phyloP scores from a whole-genome alignment of 1,140 invertebrate species.

The Mamestra configurata region DNA sequence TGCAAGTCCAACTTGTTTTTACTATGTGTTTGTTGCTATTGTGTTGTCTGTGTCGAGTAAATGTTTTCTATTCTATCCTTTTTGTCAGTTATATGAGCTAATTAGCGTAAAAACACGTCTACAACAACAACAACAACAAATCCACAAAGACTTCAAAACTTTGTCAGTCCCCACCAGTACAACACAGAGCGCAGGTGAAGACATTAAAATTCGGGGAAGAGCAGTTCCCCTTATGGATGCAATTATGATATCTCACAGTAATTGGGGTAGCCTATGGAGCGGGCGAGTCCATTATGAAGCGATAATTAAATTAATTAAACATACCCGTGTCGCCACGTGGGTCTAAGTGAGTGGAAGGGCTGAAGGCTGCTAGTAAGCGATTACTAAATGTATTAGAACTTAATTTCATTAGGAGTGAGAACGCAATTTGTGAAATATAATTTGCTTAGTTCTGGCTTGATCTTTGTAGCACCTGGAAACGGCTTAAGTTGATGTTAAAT shows the following conservation, averaged over 20 bases:
- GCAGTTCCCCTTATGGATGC: background rate
- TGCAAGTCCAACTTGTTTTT: no score
- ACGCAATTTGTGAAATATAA: constrained; percentile 5
- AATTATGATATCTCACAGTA: constrained; percentile 32
- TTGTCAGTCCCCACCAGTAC: no score
- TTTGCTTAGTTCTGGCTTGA: background rate
- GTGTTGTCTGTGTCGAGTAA: no score
- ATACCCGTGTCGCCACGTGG: constrained; percentile 17
- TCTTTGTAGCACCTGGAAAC: background rate
- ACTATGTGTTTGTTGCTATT: no score
- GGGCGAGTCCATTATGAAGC: constrained; percentile 19
- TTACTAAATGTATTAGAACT: constrained; percentile 17
- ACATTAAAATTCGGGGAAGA: background rate
- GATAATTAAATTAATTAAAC: constrained; percentile 36
- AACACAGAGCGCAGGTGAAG: background rate
- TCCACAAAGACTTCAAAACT: background rate
- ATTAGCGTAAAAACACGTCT: no score
- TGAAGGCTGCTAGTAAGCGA: background rate
- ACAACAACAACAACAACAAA: no score
- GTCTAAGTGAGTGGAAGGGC: constrained; percentile 21
- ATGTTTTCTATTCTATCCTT: no score
- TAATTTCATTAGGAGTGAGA: constrained; percentile 12
- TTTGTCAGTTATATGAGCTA: no score
- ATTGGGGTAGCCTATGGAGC: constrained; percentile 3
- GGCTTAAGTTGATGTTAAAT: background rate